Percentiles rank a stretch among this genome's conserved stretches.
Conservation (phyloP, 1,140 invertebrate genomes). For the Colletes latitarsis region DNA sequence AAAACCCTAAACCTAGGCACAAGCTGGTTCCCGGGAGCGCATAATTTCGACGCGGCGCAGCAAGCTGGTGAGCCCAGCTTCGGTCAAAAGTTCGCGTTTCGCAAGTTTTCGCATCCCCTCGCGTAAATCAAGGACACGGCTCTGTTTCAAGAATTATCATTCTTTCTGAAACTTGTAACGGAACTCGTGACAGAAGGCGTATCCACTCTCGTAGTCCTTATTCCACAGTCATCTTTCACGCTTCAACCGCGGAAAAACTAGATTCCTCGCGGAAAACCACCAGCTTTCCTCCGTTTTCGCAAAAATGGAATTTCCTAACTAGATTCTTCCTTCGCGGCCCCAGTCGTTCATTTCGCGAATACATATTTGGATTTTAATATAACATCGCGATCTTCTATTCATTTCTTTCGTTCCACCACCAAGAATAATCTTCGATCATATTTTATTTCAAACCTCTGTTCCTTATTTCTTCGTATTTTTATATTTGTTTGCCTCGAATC, state of each 20-base stretch:
- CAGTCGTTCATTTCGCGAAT: not conserved
- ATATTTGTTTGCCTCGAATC: too few relatives aligned
- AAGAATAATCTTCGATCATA: not conserved
- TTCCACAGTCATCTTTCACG: not conserved
- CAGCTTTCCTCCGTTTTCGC: not conserved
- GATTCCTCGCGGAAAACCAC: slow-evolving; percentile 8
- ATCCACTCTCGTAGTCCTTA: slow-evolving; percentile 1
- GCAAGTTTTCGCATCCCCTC: slow-evolving; percentile 35
- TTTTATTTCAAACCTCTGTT: not conserved
- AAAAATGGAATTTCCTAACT: slow-evolving; percentile 18
- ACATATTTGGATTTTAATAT: not conserved
- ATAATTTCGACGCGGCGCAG: too few relatives aligned
- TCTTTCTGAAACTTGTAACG: slow-evolving; percentile 29
- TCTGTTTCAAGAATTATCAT: slow-evolving; percentile 43
- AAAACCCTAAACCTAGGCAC: too few relatives aligned
- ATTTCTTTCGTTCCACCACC: not conserved
- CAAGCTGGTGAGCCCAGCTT: not conserved
- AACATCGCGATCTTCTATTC: too few relatives aligned
- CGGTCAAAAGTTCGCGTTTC: slow-evolving; percentile 31
- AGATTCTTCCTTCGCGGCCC: not conserved
- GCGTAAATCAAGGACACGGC: slow-evolving; percentile 2
- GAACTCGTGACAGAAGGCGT: slow-evolving; percentile 13
- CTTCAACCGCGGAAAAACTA: slow-evolving; percentile 8
- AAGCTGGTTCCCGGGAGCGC: too few relatives aligned
- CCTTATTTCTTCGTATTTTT: too few relatives aligned